Conservation (phyloP, 1,140 invertebrate genomes). For the Sycobia sp. region DNA sequence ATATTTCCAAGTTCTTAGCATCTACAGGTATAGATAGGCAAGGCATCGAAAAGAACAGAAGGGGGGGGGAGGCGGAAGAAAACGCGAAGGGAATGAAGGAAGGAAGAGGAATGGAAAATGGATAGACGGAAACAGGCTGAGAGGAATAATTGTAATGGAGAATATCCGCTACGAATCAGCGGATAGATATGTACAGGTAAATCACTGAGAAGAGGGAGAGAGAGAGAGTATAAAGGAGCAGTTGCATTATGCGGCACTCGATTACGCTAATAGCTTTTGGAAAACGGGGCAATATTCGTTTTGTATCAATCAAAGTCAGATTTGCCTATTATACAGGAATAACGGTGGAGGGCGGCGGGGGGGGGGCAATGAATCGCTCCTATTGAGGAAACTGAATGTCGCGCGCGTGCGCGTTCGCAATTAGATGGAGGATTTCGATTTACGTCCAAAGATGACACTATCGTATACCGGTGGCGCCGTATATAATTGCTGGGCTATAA, state of each 20-base stretch:
- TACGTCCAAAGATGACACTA: background rate
- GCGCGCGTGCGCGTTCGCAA: background rate
- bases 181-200: too few species aligned
- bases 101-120: background rate
- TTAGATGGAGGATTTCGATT: slow-evolving; percentile 8
- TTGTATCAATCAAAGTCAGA: slow-evolving; percentile 27
- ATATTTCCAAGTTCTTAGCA: too few species aligned
- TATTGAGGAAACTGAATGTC: slow-evolving; percentile 25
- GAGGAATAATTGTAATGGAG: slow-evolving; percentile 1
- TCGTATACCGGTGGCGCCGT: too few species aligned
- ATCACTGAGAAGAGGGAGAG: background rate
- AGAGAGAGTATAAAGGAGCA: too few species aligned
- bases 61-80: too few species aligned
- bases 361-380: slow-evolving; percentile 4
- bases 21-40: too few species aligned
- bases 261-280: slow-evolving; percentile 10
- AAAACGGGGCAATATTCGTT: slow-evolving; percentile 12
- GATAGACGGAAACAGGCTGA: background rate
- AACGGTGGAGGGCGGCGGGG: background rate
- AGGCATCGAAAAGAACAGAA: too few species aligned
- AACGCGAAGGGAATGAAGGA: too few species aligned
- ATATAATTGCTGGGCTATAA: too few species aligned
- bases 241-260: slow-evolving; percentile 12
- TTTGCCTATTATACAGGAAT: background rate
- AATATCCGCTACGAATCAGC: background rate